Percentiles rank a stretch among this genome's conserved stretches.
Evolutionary conservation across 2,113 vertebrate genomes (phyloP).

Genomic region (Panthera uncia): DNA sequence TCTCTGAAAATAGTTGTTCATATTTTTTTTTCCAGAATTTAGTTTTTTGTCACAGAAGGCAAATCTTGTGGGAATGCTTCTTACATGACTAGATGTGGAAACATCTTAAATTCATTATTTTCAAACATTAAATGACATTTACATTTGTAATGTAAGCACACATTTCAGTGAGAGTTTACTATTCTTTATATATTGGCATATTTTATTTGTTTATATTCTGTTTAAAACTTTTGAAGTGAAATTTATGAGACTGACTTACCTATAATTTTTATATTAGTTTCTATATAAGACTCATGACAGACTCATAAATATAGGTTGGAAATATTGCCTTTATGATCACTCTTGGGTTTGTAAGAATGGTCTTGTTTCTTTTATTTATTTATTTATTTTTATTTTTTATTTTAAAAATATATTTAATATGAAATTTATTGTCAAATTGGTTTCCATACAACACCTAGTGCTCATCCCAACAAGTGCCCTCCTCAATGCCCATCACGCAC

Average conservation of each 20-base stretch:
- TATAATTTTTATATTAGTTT: not conserved
- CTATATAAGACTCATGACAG: too few species aligned
- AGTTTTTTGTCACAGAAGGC: not conserved
- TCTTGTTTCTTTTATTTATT: not conserved
- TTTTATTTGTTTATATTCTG: not conserved
- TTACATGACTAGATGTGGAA: not conserved
- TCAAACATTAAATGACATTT: not conserved
- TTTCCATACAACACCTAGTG: too few species aligned
- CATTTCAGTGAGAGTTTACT: not conserved
- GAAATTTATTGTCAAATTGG: too few species aligned
- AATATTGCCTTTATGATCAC: not conserved
- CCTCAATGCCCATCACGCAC: too few species aligned
- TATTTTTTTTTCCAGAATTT: not conserved
- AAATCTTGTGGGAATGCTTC: not conserved
- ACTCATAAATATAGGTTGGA: not conserved
- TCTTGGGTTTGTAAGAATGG: not conserved
- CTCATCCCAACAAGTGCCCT: too few species aligned
- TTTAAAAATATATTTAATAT: too few species aligned
- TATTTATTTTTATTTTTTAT: too few species aligned
- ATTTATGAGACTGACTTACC: not conserved
- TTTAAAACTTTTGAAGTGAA: not conserved
- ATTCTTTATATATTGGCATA: not conserved
- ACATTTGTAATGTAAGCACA: not conserved
- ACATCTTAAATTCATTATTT: not conserved
- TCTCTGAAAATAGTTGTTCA: not conserved